Conservation (phyloP, 1,140 invertebrate genomes). For the Anastrepha obliqua region DNA sequence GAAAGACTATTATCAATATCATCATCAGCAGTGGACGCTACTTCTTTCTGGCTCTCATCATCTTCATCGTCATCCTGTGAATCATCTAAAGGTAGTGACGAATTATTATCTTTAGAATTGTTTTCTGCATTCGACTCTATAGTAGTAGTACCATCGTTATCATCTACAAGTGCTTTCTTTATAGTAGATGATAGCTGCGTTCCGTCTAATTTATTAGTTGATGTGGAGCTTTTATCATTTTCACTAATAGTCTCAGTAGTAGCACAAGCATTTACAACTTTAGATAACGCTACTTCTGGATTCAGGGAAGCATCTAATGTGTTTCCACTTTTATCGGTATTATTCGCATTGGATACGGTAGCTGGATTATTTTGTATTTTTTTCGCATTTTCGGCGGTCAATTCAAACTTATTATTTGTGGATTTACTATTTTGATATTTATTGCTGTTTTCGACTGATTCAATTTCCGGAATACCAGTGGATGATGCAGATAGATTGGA, state of each 20-base stretch:
- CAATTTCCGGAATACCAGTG: not conserved
- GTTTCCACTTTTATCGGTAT: not conserved
- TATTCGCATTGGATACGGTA: not conserved
- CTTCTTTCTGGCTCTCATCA: conserved; percentile 1
- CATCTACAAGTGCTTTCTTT: not conserved
- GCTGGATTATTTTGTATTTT: not conserved
- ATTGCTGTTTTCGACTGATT: not conserved
- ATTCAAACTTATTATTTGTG: not conserved
- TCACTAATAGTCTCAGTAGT: not conserved
- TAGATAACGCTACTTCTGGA: not conserved
- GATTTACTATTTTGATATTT: not conserved
- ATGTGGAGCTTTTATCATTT: not conserved
- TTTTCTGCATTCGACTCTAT: not conserved
- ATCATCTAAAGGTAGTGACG: not conserved
- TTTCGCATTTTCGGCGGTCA: not conserved
- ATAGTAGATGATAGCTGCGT: too few species aligned
- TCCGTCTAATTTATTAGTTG: not conserved
- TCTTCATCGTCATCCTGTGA: conserved; percentile 19
- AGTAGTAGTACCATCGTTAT: not conserved
- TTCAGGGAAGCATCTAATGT: not conserved
- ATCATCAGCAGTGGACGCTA: not conserved
- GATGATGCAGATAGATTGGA: not conserved
- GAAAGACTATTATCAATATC: conserved; percentile 49
- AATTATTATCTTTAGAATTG: not conserved
- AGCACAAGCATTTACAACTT: not conserved